A percentile compares a stretch with the other conserved stretches of the same genome.
Evolutionary conservation across 2,797 vertebrate species (phyloP).

Genomic region (Micromesistius poutassou): DNA sequence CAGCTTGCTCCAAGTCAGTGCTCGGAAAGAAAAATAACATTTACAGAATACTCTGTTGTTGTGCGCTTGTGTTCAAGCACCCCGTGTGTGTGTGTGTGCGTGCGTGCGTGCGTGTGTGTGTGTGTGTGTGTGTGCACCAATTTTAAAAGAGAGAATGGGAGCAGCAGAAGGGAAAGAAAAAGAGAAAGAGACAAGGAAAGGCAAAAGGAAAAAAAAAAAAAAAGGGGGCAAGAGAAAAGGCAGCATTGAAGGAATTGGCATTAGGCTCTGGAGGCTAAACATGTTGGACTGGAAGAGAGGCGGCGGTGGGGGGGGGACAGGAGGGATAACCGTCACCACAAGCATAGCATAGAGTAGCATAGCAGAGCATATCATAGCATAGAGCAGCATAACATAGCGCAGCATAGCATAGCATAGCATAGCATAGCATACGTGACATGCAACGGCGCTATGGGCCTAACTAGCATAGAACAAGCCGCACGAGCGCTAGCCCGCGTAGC

Average conservation of each 20-base stretch:
- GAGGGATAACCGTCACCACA: background rate
- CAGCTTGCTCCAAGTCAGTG: background rate
- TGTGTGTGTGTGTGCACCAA: background rate
- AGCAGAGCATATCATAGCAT: background rate
- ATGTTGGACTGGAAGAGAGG: background rate
- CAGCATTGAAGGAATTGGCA: background rate
- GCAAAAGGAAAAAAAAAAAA: background rate
- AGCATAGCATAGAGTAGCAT: background rate
- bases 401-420: background rate
- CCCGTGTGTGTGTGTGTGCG: background rate
- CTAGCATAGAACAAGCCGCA: background rate
- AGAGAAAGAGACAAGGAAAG: background rate
- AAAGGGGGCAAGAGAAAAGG: no score
- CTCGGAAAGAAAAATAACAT: background rate
- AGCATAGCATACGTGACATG: background rate
- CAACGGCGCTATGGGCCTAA: background rate
- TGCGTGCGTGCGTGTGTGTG: background rate
- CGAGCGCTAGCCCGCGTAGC: background rate
- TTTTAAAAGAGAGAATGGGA: slow-evolving; percentile 44
- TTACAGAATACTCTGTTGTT: background rate
- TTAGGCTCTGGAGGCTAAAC: background rate
- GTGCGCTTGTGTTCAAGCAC: background rate
- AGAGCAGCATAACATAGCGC: background rate
- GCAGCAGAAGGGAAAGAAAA: slow-evolving; percentile 17
- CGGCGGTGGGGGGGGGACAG: no score